Evolutionary conservation across 2,797 vertebrate species (phyloP).

Genomic region (Sebastes kiyomatsui): DNA sequence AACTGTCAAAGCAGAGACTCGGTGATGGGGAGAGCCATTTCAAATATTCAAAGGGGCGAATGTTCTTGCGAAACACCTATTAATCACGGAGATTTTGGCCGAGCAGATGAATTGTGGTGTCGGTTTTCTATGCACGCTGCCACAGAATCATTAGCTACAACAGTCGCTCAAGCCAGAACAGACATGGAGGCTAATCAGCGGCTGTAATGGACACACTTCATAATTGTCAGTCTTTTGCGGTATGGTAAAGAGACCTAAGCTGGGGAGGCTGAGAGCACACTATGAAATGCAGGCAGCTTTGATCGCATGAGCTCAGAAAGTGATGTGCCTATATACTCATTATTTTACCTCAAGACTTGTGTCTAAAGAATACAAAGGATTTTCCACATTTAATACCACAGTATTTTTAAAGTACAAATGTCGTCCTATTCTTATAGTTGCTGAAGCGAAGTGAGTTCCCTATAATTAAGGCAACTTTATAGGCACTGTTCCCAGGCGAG

Average conservation of each 20-base stretch:
- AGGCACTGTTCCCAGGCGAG: slow-evolving; percentile 74
- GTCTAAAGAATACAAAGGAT: slow-evolving; percentile 70
- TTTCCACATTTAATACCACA: slow-evolving; percentile 70
- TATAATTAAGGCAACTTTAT: slow-evolving; percentile 84
- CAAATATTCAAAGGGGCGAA: slow-evolving; percentile 79
- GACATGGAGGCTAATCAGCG: slow-evolving; percentile 82
- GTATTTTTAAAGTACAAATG: slow-evolving; percentile 72
- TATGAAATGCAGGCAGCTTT: slow-evolving; percentile 61
- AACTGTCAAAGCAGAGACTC: slow-evolving; percentile 75
- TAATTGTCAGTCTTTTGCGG: slow-evolving; percentile 81
- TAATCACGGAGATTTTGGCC: slow-evolving; percentile 79
- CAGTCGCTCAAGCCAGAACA: slow-evolving; percentile 74
- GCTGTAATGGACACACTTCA: slow-evolving; percentile 86
- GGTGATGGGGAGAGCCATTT: slow-evolving; percentile 74
- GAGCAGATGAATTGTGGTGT: slow-evolving; percentile 79
- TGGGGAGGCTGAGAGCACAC: slow-evolving; percentile 48
- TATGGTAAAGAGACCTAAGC: slow-evolving; percentile 51
- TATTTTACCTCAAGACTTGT: slow-evolving; percentile 68
- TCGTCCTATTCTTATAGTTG: slow-evolving; percentile 75
- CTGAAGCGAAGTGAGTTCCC: slow-evolving; percentile 75
- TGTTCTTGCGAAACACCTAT: slow-evolving; percentile 82
- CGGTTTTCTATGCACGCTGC: slow-evolving; percentile 72
- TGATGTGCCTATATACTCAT: slow-evolving; percentile 68
- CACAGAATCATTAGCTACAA: slow-evolving; percentile 80
- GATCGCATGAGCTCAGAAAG: slow-evolving; percentile 58